These are phyloP conservation scores for Heliangelus exortis DNA, from an alignment of 2,797 vertebrate genomes.

Conservation along the genomic window DNA sequence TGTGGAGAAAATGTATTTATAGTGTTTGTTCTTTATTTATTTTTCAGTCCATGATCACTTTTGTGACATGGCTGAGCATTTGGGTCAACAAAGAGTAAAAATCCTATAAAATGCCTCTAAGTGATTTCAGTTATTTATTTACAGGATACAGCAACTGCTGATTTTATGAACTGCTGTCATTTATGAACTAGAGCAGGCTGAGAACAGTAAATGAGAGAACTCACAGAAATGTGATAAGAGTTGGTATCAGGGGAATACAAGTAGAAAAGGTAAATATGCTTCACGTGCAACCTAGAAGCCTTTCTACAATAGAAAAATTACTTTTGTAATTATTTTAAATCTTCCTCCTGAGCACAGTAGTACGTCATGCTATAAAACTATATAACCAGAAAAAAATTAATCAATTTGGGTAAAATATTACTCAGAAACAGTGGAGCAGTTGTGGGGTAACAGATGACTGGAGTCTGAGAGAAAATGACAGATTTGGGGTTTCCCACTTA, in stretches of 20 bases:
- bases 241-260: neutral
- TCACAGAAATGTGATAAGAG: neutral
- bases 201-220: neutral
- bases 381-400: no score
- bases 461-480: neutral
- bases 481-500: conserved; percentile 1
- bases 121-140: neutral
- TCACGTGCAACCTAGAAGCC: neutral
- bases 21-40: neutral
- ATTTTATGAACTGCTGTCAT: neutral
- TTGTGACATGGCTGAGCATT: neutral
- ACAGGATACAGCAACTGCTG: neutral
- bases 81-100: neutral
- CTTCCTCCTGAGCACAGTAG: neutral
- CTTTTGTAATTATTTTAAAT: neutral
- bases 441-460: neutral
- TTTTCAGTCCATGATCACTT: neutral
- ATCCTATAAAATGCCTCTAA: neutral
- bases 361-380: neutral
- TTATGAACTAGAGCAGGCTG: neutral
- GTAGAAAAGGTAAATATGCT: neutral
- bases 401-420: neutral
- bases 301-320: neutral
- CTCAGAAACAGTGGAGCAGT: neutral
- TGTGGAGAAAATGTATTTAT: neutral